These are phyloP conservation scores for Apteryx owenii DNA, from an alignment of 2,113 vertebrate species.

Conservation along the genomic window DNA sequence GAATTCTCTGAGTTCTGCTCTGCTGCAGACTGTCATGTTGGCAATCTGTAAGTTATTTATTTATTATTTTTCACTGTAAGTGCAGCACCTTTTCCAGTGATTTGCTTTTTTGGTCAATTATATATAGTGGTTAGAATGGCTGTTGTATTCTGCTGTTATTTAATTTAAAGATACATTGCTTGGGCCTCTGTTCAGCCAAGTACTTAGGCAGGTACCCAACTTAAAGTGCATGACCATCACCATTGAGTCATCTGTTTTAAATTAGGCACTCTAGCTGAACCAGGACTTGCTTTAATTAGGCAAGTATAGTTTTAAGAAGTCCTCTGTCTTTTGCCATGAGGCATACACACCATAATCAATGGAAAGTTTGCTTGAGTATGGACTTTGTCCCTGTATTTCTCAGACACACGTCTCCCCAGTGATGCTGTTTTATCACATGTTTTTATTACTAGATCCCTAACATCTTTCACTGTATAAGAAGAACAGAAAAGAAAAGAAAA, in stretches of 20 bases:
- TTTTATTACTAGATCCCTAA: slow-evolving; percentile 57
- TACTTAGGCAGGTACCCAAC: slow-evolving; percentile 61
- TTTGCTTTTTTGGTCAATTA: slow-evolving; percentile 66
- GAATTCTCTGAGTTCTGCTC: slow-evolving; percentile 45
- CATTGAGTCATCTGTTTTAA: slow-evolving; percentile 52
- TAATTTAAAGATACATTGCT: slow-evolving; percentile 36
- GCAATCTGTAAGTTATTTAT: slow-evolving; percentile 48
- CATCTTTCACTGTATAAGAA: slow-evolving; percentile 15
- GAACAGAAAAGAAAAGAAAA: slow-evolving; percentile 46
- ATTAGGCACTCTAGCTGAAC: slow-evolving; percentile 16
- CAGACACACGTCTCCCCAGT: neutral
- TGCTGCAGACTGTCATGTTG: slow-evolving; percentile 38
- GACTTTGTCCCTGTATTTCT: neutral
- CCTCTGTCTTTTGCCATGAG: slow-evolving; percentile 8
- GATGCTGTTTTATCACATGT: slow-evolving; percentile 29
- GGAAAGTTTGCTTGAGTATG: neutral
- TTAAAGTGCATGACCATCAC: slow-evolving; percentile 37
- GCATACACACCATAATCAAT: neutral
- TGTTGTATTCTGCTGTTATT: neutral
- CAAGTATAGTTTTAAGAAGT: slow-evolving; percentile 16
- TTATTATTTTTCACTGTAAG: slow-evolving; percentile 55
- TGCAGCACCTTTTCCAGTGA: slow-evolving; percentile 35
- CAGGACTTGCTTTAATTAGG: slow-evolving; percentile 15
- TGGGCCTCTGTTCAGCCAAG: neutral
- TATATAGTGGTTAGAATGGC: slow-evolving; percentile 16